A percentile compares a stretch with the other conserved stretches of the same genome.
These are phyloP conservation scores for Lichenostomus cassidix DNA, from an alignment of 2,113 vertebrate species.

Conservation along the genomic window DNA sequence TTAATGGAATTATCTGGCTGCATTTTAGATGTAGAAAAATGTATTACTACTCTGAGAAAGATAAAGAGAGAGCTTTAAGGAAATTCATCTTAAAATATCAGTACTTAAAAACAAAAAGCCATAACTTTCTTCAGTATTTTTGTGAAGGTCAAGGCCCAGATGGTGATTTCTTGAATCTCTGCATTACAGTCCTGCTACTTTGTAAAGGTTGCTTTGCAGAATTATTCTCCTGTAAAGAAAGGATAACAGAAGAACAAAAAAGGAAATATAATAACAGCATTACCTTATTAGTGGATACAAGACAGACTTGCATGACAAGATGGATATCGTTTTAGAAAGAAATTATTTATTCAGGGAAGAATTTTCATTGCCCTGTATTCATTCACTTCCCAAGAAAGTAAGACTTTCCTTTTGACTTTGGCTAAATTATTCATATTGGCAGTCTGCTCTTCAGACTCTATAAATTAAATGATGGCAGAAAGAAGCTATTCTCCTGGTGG, in stretches of 20 bases:
- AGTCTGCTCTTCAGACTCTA: not conserved
- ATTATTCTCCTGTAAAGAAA: not conserved
- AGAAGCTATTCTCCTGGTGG: not conserved
- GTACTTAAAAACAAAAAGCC: fast-evolving
- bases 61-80: not conserved
- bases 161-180: not conserved
- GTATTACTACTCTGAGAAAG: not conserved
- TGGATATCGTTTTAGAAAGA: not conserved
- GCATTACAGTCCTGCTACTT: not conserved
- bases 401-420: not conserved
- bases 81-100: not conserved
- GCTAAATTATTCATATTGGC: not conserved
- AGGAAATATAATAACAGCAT: not conserved
- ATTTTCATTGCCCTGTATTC: not conserved
- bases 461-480: not conserved
- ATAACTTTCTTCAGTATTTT: not conserved
- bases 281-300: not conserved
- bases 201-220: not conserved
- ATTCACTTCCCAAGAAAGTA: not conserved
- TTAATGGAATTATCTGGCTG: not conserved
- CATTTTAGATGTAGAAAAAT: not conserved
- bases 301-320: not conserved
- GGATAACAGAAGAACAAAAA: not conserved
- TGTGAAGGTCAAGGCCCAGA: not conserved
- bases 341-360: not conserved